Conservation (phyloP, 2,797 vertebrate genomes). For the Cyprinella venusta region DNA sequence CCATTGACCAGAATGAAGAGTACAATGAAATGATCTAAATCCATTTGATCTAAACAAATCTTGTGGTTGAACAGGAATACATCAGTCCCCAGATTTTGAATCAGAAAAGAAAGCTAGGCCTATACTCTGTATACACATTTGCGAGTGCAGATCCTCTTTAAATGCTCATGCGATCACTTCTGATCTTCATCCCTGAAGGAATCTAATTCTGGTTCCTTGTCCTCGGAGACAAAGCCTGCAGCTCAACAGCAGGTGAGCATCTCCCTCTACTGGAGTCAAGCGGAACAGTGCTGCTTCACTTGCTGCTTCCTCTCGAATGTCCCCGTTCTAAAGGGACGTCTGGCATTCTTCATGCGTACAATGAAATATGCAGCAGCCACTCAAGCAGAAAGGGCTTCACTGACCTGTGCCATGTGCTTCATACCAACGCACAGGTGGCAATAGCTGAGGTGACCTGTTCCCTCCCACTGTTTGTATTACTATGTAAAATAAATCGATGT, state of each 20-base stretch:
- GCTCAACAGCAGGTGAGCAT: conserved; percentile 33
- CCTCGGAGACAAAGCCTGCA: conserved; percentile 16
- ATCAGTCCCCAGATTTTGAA: neutral
- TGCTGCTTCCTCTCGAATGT: conserved; percentile 19
- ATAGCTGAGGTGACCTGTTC: conserved; percentile 56
- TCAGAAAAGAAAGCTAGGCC: neutral
- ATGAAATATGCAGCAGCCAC: conserved; percentile 50
- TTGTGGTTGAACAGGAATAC: neutral
- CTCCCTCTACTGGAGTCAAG: conserved; percentile 50
- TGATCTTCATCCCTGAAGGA: conserved; percentile 7
- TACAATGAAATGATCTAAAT: neutral
- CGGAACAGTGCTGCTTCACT: conserved; percentile 25
- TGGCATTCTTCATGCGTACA: conserved; percentile 56
- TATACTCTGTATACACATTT: neutral
- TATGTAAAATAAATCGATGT: conserved; percentile 68
- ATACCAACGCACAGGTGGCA: conserved; percentile 37
- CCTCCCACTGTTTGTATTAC: conserved; percentile 59
- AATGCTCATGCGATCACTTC: neutral
- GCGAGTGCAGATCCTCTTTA: neutral
- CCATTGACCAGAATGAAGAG: neutral
- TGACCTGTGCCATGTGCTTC: conserved; percentile 45
- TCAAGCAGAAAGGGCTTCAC: conserved; percentile 48
- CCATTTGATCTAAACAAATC: neutral
- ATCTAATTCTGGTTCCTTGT: conserved; percentile 25
- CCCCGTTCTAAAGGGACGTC: conserved; percentile 49